Conservation (phyloP, 2,797 vertebrate species). For the Myotis myotis region DNA sequence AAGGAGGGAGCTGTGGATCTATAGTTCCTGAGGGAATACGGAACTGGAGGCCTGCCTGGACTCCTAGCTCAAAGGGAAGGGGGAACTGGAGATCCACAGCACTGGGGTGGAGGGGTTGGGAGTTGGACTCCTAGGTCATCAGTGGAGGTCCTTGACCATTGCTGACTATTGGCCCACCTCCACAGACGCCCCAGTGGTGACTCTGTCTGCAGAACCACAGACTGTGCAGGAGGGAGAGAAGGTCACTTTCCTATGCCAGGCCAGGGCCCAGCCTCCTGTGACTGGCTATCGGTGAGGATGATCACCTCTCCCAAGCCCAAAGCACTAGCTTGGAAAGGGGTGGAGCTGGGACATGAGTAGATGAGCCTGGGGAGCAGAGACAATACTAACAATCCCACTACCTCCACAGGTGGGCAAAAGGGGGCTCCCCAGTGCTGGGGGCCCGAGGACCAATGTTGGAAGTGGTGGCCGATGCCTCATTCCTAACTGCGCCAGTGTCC, state of each 20-base stretch:
- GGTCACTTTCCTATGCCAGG: constrained; percentile 92
- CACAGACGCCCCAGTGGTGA: constrained; percentile 93
- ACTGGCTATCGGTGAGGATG: constrained; percentile 91
- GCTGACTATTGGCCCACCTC: background rate
- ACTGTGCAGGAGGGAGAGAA: constrained; percentile 92
- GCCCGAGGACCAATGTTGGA: constrained; percentile 92
- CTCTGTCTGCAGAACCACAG: constrained; percentile 92
- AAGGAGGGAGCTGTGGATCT: background rate
- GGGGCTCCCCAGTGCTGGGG: constrained; percentile 90
- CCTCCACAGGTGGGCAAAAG: constrained; percentile 92
- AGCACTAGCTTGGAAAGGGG: background rate
- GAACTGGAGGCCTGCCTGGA: background rate
- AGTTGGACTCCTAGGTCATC: background rate
- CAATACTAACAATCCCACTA: background rate
- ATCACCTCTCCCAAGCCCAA: background rate
- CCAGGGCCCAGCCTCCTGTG: constrained; percentile 93
- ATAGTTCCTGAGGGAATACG: background rate
- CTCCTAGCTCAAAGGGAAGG: background rate
- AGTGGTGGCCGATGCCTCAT: constrained; percentile 91
- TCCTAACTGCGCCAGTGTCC: constrained; percentile 93
- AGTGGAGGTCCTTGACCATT: background rate
- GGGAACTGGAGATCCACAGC: background rate
- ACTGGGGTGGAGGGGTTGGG: background rate
- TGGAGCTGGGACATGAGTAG: background rate
- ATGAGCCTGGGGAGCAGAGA: background rate